Evolutionary conservation across 2,797 vertebrate genomes (phyloP).

Genomic region (Phrynocephalus vlangalii): DNA sequence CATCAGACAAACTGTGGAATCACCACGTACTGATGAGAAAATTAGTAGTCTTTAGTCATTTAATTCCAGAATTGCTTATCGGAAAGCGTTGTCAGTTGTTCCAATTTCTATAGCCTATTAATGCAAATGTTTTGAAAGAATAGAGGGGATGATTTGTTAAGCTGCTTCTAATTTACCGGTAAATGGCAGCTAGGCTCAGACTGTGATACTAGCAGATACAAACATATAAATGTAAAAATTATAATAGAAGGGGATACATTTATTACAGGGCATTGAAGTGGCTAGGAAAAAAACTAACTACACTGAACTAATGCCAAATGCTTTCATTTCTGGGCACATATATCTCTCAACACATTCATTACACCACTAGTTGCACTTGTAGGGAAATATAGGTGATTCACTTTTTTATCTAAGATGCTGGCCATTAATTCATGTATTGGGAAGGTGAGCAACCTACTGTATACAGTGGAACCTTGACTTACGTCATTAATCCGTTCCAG

Average conservation of each 20-base stretch:
- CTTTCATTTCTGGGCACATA: neutral
- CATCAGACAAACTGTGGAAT: conserved; percentile 15
- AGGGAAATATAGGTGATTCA: neutral
- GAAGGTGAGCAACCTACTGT: neutral
- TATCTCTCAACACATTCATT: neutral
- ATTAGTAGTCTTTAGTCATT: neutral
- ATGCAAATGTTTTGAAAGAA: neutral
- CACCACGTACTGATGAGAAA: conserved; percentile 7
- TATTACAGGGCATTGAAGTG: neutral
- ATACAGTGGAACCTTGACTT: too few relatives aligned
- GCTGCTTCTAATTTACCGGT: neutral
- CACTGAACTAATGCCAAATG: neutral
- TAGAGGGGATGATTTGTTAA: neutral
- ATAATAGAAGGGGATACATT: too few relatives aligned
- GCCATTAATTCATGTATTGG: neutral
- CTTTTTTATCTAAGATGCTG: neutral
- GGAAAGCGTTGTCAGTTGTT: conserved; percentile 18
- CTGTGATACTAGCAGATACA: neutral
- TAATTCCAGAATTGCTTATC: neutral
- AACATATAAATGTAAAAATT: neutral
- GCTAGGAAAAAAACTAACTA: neutral
- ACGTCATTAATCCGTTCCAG: too few relatives aligned
- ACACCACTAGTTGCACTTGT: neutral
- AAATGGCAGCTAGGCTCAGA: neutral
- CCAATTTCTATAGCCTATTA: neutral